Evolutionary conservation across 2,888 invertebrate genomes (phyloP).

Genomic region (Xestia c-nigrum): DNA sequence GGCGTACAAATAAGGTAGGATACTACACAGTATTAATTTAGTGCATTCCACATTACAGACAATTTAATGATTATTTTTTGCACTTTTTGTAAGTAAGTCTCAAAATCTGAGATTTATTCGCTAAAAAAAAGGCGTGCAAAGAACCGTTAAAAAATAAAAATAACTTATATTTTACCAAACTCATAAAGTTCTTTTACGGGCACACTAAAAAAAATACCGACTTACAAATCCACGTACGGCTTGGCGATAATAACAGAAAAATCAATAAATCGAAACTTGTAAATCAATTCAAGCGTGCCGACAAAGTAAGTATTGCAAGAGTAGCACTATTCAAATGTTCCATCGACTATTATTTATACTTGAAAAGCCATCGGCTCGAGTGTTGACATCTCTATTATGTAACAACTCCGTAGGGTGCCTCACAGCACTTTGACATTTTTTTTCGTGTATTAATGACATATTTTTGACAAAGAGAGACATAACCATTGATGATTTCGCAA

Average conservation of each 20-base stretch:
- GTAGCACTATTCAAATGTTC: constrained; percentile 77
- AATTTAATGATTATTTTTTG: neutral
- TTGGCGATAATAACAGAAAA: constrained; percentile 69
- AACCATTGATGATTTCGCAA: constrained; percentile 83
- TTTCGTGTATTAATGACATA: constrained; percentile 85
- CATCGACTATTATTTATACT: constrained; percentile 87
- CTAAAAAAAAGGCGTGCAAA: constrained; percentile 15
- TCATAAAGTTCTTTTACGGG: constrained; percentile 50
- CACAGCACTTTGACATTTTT: constrained; percentile 84
- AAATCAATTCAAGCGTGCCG: constrained; percentile 82
- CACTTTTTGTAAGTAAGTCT: no score
- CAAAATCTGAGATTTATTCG: neutral
- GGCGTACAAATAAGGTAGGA: no score
- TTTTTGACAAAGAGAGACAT: constrained; percentile 87
- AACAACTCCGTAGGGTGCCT: constrained; percentile 86
- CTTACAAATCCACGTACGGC: constrained; percentile 18
- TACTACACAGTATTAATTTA: no score
- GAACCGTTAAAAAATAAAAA: constrained; percentile 23
- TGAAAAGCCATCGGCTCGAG: constrained; percentile 83
- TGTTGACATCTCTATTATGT: constrained; percentile 89
- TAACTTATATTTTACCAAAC: constrained; percentile 33
- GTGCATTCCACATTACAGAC: no score
- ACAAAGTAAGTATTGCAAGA: constrained; percentile 83
- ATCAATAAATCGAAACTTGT: constrained; percentile 83
- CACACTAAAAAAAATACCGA: constrained; percentile 55